phyloP scores from a whole-genome alignment of 2,797 vertebrate genomes.

The Halcyon leucocephala region DNA sequence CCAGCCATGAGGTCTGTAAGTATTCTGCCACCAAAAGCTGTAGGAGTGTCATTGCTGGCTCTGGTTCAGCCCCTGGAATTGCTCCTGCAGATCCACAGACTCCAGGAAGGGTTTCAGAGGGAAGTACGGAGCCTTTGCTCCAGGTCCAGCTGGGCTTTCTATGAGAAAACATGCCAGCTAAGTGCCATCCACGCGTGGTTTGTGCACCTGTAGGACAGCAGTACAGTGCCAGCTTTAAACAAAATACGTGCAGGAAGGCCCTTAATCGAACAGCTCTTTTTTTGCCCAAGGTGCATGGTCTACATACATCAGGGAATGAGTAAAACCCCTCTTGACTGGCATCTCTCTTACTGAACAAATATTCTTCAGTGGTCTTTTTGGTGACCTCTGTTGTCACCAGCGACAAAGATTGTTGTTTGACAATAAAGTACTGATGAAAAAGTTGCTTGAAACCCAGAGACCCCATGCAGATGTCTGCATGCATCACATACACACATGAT shows the following conservation, averaged over 20 bases:
- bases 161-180: neutral
- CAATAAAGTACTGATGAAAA: neutral
- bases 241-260: neutral
- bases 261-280: neutral
- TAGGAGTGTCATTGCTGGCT: neutral
- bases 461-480: accelerated
- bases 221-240: neutral
- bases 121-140: neutral
- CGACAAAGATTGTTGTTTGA: neutral
- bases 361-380: neutral
- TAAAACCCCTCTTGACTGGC: neutral
- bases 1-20: neutral
- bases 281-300: accelerated
- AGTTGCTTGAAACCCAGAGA: neutral
- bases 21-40: neutral
- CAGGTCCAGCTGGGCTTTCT: neutral
- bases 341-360: neutral
- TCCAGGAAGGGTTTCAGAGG: neutral
- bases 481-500: accelerated
- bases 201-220: neutral
- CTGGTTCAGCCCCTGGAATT: neutral
- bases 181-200: neutral
- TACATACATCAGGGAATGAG: neutral
- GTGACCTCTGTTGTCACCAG: accelerated
- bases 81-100: neutral